Evolutionary conservation across 2,888 invertebrate species (phyloP), one percentile per base, ranked within the genome.

Genomic region (Odontocolon sp.): DNA sequence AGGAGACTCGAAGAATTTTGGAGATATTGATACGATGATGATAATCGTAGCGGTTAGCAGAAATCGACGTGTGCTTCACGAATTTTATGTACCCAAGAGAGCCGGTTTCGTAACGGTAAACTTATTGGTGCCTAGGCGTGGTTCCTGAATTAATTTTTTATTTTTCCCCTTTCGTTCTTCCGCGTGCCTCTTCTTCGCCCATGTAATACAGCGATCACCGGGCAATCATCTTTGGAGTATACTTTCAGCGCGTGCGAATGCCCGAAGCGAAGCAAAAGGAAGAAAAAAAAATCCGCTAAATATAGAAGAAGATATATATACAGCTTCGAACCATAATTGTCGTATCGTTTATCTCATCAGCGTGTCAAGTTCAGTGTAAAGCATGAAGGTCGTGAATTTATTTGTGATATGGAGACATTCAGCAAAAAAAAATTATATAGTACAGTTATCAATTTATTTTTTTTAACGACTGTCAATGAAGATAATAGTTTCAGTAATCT

Each of bases 71-170:
- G 11, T 64, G 18, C 11, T 26, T 11, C 40, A 50, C 52, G 61
- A 45, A 61, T 67, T 68, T 59, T 31, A 66, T 50, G 63, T 56
- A 50, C 38, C 66, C n/a, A n/a, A n/a, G 59, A 66, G 36, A 78
- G 71, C 78, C 78, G 75, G 79, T 80, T 80, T 80, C 69, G 45
- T 80, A 78, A 80, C 80, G 80, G 80, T 80, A 76, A 66, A 64
- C 50, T 77, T 63, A 72, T 68, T 33, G 67, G 69, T 72, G 68
- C 63, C 76, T 71, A 75, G 76, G 61, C 71, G 77, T 52, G 71
- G 67, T 68, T 57, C 63, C 47, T 64, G 50, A 42, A 72, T 72
- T 72, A 36, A 64, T 77, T 72, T 23, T 42, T 23, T 57, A 23
- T 59, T 42, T 56, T 36, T 56, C 36, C 33, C 38, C 8, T 61